Conservation (phyloP, 2,113 vertebrate genomes). For the Paedocypris sp. region DNA sequence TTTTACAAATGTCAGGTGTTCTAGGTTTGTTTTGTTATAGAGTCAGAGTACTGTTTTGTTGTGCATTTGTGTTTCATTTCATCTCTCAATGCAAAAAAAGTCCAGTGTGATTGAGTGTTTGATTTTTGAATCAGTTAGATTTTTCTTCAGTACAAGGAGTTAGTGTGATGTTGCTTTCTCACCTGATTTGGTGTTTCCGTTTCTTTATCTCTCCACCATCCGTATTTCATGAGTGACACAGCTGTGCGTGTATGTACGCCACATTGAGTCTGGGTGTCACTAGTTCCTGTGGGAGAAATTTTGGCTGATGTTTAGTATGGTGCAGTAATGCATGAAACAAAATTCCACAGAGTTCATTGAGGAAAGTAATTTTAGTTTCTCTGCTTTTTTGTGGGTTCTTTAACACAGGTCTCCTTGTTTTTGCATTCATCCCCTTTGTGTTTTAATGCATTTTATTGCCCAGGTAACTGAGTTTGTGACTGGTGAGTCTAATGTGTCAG, state of each 20-base stretch:
- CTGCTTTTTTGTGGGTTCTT: constrained; percentile 36
- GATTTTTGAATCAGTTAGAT: too few species aligned
- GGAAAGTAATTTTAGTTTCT: constrained; percentile 14
- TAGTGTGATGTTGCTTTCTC: constrained; percentile 44
- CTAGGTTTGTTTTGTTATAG: neutral
- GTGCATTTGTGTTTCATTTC: constrained; percentile 2
- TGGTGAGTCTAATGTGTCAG: constrained; percentile 54
- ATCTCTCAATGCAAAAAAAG: neutral
- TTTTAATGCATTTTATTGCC: constrained; percentile 41
- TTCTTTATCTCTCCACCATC: neutral
- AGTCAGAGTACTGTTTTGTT: neutral
- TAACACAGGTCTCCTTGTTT: constrained; percentile 40
- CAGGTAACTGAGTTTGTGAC: constrained; percentile 49
- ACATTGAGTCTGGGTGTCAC: constrained; percentile 13
- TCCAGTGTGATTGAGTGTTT: too few species aligned
- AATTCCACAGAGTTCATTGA: neutral
- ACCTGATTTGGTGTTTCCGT: constrained; percentile 23
- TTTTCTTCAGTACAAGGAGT: too few species aligned
- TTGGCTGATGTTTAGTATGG: constrained; percentile 1
- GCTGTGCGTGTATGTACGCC: constrained; percentile 17
- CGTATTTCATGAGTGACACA: neutral
- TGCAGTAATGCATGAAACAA: constrained; percentile 4
- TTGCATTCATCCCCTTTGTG: constrained; percentile 39
- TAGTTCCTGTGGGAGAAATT: neutral
- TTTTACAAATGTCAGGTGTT: neutral